These are phyloP conservation scores for Sebastes steindachneri DNA, from an alignment of 2,797 vertebrate species.

Conservation along the genomic window DNA sequence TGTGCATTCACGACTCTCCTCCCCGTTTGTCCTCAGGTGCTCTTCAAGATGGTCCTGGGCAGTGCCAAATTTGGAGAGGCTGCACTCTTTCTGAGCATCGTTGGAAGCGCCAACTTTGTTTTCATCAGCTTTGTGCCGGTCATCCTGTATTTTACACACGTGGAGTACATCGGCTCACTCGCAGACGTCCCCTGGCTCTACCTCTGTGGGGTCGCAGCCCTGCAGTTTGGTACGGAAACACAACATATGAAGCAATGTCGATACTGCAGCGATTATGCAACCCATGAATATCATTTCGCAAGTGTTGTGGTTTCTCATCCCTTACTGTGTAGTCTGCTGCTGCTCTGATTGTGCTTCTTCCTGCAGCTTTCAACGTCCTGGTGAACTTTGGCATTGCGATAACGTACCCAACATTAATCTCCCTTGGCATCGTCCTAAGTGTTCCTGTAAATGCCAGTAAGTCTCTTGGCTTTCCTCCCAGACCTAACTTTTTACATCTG, in stretches of 20 bases:
- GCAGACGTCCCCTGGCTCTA: constrained; percentile 90
- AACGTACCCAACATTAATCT: constrained; percentile 95
- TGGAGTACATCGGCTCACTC: constrained; percentile 93
- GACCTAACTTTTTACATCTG: neutral
- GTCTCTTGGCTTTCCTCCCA: constrained; percentile 44
- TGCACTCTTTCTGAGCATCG: constrained; percentile 93
- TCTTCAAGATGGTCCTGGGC: constrained; percentile 97
- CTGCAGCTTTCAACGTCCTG: constrained; percentile 95
- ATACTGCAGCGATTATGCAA: neutral
- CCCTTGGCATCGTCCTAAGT: constrained; percentile 94
- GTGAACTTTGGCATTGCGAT: constrained; percentile 98
- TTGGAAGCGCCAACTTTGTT: constrained; percentile 92
- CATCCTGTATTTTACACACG: constrained; percentile 94
- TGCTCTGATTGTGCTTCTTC: constrained; percentile 32
- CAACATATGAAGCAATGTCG: neutral
- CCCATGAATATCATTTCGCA: neutral
- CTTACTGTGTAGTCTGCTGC: neutral
- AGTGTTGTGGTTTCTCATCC: neutral
- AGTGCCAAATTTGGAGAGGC: constrained; percentile 98
- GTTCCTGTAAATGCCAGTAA: constrained; percentile 97
- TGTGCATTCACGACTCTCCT: neutral
- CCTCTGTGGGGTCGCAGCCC: constrained; percentile 92
- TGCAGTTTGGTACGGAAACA: constrained; percentile 89
- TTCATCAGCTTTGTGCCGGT: constrained; percentile 93
- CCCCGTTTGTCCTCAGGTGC: constrained; percentile 83